Evolutionary conservation across 2,797 vertebrate species (phyloP), one percentile per base, ranked within the genome.

Genomic region (Fringilla coelebs): DNA sequence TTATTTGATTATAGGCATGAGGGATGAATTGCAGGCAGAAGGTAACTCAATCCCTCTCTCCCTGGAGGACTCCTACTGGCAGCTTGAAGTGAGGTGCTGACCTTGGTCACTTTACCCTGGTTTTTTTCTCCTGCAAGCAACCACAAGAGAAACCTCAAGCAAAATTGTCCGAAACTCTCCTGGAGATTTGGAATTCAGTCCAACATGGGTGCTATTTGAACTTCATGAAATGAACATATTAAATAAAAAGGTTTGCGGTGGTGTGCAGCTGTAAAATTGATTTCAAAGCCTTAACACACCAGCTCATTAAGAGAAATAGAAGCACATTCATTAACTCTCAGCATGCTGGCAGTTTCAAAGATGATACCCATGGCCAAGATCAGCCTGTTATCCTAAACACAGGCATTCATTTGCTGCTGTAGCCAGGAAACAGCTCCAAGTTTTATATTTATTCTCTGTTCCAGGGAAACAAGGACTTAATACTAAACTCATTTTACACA

Each of bases 101-200:
- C 92, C 89, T 86, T 87, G 89, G 89, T 89, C 92, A 95, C 51
- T 71, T 62, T 67, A 93, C 10, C 25, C 65, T 68, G 31, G 0
- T 66, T 52, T 78, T 61, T 70, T 61, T 5, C n/a, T 84, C 48
- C 60, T 76, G 41, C 36, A 84, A 91, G 60, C 3, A 7, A 90
- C 74, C 93, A 88, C 71, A 94, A 94, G 55, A 95, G 78, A 94
- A 93, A 94, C 67, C 67, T 88, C 90, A 94, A 89, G 60, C 3
- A 4, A 94, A 95, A 92, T 38, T 85, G 54, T 78, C 71, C 67
- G 62, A 45, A 82, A 75, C 57, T 95, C 61, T 94, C 89, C 77
- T 19, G 73, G 31, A 85, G 57, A 92, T 77, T 72, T 77, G 8
- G 2, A 80, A 94, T 95, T 92, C 82, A 90, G 58, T 58, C 66